A percentile compares a stretch with the other conserved stretches of the same genome.
Evolutionary conservation across 37 sponge, comb jelly and placozoan genomes (phyloP).

Genomic region (Aphrocallistes beatrix): DNA sequence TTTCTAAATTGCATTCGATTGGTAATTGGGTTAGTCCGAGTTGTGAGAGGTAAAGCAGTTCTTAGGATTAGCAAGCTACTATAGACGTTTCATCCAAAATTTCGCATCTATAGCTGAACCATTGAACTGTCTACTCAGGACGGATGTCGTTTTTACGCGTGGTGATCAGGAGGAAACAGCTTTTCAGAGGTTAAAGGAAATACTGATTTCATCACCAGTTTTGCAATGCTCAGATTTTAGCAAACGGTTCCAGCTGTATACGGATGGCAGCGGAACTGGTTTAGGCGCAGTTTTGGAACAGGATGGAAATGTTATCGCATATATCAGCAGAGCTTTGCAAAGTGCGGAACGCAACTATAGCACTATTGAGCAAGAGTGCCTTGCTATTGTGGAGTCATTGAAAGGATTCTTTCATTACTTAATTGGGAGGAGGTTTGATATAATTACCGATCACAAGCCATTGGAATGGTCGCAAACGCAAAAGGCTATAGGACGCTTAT

Average conservation of each 20-base stretch:
- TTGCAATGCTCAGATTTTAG: slow-evolving; percentile 26
- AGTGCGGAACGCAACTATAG: slow-evolving; percentile 19
- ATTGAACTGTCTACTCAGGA: too few relatives aligned
- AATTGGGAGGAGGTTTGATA: not conserved
- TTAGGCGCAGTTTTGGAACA: slow-evolving; percentile 15
- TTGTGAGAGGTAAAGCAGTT: too few relatives aligned
- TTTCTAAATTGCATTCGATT: too few relatives aligned
- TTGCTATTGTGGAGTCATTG: not conserved
- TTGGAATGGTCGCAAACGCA: not conserved
- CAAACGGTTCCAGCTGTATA: slow-evolving; percentile 9
- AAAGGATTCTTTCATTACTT: not conserved
- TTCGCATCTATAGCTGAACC: too few relatives aligned
- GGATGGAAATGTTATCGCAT: not conserved
- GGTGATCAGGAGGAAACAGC: too few relatives aligned
- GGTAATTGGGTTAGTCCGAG: too few relatives aligned
- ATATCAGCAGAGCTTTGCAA: not conserved
- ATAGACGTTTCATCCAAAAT: too few relatives aligned
- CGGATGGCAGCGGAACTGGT: slow-evolving; percentile 29
- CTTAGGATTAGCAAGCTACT: too few relatives aligned
- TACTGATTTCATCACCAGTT: too few relatives aligned
- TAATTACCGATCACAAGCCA: not conserved
- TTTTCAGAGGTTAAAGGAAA: too few relatives aligned
- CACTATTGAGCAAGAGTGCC: slow-evolving; percentile 1
- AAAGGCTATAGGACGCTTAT: not conserved
- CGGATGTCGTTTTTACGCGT: too few relatives aligned